Percentiles rank a stretch among this genome's conserved stretches.
Evolutionary conservation across 2,888 invertebrate genomes (phyloP).

Genomic region (Sinhomidia bicolor): DNA sequence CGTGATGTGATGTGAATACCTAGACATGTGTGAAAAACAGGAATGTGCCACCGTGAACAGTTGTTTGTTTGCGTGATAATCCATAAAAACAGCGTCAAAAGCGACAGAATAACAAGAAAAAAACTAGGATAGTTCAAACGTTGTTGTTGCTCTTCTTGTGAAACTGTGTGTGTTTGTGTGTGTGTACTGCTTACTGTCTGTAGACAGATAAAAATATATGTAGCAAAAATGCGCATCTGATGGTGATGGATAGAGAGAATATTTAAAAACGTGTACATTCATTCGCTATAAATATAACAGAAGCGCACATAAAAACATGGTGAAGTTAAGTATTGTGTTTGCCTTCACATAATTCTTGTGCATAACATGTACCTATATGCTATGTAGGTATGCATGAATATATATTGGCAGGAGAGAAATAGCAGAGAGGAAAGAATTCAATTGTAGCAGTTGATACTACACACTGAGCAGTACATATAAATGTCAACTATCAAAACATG

Average conservation of each 20-base stretch:
- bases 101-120: slow-evolving; percentile 34
- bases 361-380: not conserved
- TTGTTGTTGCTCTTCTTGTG: not conserved
- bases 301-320: not conserved
- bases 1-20: slow-evolving; percentile 4
- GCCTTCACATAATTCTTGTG: not conserved
- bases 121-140: slow-evolving; percentile 36
- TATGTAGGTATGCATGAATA: too few species aligned
- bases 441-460: not conserved
- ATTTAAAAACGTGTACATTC: not conserved
- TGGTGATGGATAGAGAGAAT: too few species aligned
- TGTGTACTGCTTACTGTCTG: not conserved
- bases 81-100: slow-evolving; percentile 41
- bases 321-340: not conserved
- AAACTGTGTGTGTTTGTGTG: not conserved
- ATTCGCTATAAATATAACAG: not conserved
- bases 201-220: not conserved
- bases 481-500: slow-evolving; percentile 2
- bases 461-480: not conserved
- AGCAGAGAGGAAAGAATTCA: not conserved
- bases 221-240: slow-evolving; percentile 9
- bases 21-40: slow-evolving; percentile 38
- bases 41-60: slow-evolving; percentile 1
- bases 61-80: slow-evolving; percentile 38
- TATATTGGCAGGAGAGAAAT: not conserved